phyloP scores from a whole-genome alignment of 2,113 vertebrate genomes.

The Smithornis capensis region DNA sequence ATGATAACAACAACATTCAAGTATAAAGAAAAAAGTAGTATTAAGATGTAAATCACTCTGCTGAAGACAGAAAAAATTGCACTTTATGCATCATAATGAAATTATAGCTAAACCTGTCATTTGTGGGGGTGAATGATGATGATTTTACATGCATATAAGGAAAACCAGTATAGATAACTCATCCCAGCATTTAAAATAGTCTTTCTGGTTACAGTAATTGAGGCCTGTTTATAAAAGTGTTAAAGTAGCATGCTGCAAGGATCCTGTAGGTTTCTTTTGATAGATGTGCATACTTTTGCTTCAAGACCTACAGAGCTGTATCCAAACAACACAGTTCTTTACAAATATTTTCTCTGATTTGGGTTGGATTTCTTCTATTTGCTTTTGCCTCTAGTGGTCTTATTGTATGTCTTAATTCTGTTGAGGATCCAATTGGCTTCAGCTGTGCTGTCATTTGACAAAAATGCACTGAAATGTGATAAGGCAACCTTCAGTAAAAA shows the following conservation, averaged over 20 bases:
- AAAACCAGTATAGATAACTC: neutral
- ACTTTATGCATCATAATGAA: neutral
- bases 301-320: neutral
- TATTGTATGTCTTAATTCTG: neutral
- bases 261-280: neutral
- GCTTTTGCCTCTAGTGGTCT: neutral
- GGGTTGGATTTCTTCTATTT: neutral
- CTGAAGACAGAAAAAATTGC: neutral
- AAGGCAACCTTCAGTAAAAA: neutral
- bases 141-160: neutral
- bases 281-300: neutral
- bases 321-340: neutral
- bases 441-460: conserved; percentile 6
- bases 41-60: neutral
- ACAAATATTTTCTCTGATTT: neutral
- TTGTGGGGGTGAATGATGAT: neutral
- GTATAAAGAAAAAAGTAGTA: neutral
- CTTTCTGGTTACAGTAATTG: neutral
- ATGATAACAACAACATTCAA: neutral
- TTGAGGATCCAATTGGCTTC: conserved; percentile 2
- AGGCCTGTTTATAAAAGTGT: neutral
- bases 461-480: conserved; percentile 13
- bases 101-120: neutral
- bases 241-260: neutral
- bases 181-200: neutral